Base-by-base conservation (phyloP, 2,888 invertebrate species). In the Pilophorus perplexus region DNA sequence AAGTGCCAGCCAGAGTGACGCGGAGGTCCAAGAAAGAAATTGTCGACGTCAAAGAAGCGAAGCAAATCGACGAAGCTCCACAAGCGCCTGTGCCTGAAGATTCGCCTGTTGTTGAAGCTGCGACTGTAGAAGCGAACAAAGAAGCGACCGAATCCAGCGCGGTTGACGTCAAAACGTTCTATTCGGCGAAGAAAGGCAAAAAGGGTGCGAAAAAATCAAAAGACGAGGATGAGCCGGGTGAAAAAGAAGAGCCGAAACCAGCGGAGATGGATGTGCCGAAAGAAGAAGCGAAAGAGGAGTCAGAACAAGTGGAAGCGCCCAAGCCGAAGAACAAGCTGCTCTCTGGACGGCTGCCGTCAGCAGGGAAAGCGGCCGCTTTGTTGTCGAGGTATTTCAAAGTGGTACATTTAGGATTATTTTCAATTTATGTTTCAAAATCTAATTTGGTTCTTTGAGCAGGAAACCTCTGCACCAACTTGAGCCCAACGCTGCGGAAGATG, bases 271-370 rank as follows among this genome's bases (percentile, higher is more conserved):
- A n/a, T n/a, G n/a, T n/a, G n/a, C n/a, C n/a, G n/a, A 33, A 33
- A 33, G 33, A 33, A 6, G 33, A 33, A 6, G 33, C 33, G 33
- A 12, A 33, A 33, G 6, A 6, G 33, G 33, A 33, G 12, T 33
- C 33, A 6, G 33, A 6, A 6, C 12, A 6, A 12, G 33, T 8
- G 12, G 6, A 6, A 12, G 6, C 33, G 33, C 33, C 33, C 33
- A 33, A 33, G 12, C 33, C 33, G 33, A 12, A 6, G 33, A 62
- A 62, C 20, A 62, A 62, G n/a, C 48, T 62, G 10, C 37, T 62
- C 16, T 62, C 62, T 10, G 62, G 62, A 12, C 46, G 62, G 20
- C 48, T 62, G 12, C 62, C 62, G 14, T 62, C 62, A 14, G 62
- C 62, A 4, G 46, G 46, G 8, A 62, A 62, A 33, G 44, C 44